Percentiles rank a stretch among this genome's conserved stretches.
Conservation (phyloP, 2,113 vertebrate genomes). For the Alaudala cheleensis region DNA sequence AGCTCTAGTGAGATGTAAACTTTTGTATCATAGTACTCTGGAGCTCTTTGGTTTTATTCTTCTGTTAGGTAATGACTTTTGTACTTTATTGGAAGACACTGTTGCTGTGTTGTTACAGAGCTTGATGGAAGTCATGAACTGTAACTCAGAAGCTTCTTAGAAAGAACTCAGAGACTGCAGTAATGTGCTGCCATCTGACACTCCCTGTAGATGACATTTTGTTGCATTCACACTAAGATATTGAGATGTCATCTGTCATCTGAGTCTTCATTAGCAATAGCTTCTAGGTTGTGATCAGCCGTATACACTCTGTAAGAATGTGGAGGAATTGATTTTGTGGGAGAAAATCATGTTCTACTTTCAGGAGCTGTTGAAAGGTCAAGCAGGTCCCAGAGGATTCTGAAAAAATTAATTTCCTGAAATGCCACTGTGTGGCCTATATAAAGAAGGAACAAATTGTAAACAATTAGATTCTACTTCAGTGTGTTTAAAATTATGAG, state of each 20-base stretch:
- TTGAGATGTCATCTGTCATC: neutral
- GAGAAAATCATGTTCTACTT: neutral
- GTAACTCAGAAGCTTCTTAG: neutral
- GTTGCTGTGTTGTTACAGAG: neutral
- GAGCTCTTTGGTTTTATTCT: neutral
- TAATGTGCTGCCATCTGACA: neutral
- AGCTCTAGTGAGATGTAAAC: neutral
- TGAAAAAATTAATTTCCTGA: neutral
- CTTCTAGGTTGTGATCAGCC: neutral
- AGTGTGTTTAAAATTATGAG: neutral
- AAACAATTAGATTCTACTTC: neutral
- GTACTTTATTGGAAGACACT: neutral
- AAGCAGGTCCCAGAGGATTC: neutral
- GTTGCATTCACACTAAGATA: neutral
- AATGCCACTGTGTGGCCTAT: neutral
- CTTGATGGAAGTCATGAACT: neutral
- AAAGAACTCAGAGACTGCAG: neutral
- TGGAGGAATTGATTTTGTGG: neutral
- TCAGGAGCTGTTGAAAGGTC: neutral
- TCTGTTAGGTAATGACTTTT: neutral
- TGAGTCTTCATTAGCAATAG: neutral
- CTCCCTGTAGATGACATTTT: neutral
- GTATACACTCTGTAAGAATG: neutral
- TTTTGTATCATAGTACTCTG: neutral
- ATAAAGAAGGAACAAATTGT: neutral